phyloP scores from a whole-genome alignment of 2,888 invertebrate genomes.

The Coelopa pilipes region DNA sequence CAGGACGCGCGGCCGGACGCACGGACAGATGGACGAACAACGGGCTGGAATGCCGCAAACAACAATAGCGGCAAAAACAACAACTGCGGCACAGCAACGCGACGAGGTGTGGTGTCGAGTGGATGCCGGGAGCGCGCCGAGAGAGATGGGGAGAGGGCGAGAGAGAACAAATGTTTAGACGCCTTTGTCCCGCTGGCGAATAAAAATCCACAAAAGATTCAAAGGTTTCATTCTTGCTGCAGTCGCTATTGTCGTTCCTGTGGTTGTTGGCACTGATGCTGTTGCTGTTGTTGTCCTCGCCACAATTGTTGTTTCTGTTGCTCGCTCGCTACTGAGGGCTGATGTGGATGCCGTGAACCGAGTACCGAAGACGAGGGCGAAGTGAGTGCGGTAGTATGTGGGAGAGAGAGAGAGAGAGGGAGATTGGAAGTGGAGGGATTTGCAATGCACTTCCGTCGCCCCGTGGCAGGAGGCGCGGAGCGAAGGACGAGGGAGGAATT shows the following conservation, averaged over 20 bases:
- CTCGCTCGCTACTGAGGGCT: background rate
- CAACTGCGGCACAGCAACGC: conserved; percentile 13
- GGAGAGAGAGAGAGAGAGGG: too few relatives aligned
- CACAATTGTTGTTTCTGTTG: too few relatives aligned
- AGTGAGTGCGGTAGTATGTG: background rate
- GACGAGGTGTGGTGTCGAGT: conserved; percentile 27
- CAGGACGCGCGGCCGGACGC: conserved; percentile 19
- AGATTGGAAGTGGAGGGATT: conserved; percentile 2
- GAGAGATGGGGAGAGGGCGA: too few relatives aligned
- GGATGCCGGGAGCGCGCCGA: background rate
- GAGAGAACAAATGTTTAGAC: conserved; percentile 53
- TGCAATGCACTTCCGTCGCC: conserved; percentile 26
- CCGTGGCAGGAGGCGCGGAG: too few relatives aligned
- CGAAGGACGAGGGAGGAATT: too few relatives aligned
- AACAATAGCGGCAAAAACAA: conserved; percentile 10
- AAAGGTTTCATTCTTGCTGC: conserved; percentile 31
- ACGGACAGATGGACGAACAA: conserved; percentile 1
- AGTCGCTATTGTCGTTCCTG: background rate
- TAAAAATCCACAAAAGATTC: conserved; percentile 24
- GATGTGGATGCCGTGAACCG: background rate
- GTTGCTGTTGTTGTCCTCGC: too few relatives aligned
- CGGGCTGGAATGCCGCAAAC: background rate
- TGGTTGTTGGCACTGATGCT: too few relatives aligned
- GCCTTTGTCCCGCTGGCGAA: conserved; percentile 46
- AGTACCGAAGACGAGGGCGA: too few relatives aligned